Base-by-base conservation (phyloP, 2,797 vertebrate genomes). In the Acipenser transmontanus region DNA sequence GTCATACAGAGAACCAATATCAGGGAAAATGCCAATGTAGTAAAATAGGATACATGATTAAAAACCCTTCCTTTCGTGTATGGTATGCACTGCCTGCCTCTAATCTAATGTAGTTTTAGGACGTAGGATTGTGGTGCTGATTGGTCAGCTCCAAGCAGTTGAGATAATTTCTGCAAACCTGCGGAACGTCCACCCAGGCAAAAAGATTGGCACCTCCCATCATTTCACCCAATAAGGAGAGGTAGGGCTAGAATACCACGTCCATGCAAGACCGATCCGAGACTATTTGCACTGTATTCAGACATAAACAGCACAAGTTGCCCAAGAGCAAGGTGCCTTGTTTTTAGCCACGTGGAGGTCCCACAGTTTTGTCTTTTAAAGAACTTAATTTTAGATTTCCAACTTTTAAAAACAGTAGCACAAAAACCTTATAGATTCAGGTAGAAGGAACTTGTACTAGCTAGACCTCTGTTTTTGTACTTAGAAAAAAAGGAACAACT, bases 41-140 rank as follows among this genome's bases (percentile, higher is more conserved):
- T 88, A 82, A 84, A 84, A 79, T 80, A 70, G 74, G 72, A 72
- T 73, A 72, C 70, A 74, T 64, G 34, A 34, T 34, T 34, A 34
- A 34, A 34, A 34, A 34, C 34, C 34, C 34, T 34, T 34, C 84
- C 84, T 89, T 89, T 90, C 88, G 78, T 91, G 88, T 83, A 84
- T 89, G 88, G 85, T 90, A 92, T 92, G 91, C 91, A 92, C 90
- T 92, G 90, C 89, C 90, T 91, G 91, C 90, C 90, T 91, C 78
- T 86, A 87, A 87, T 88, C 86, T 86, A 87, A 80, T 73, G 87
- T 92, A 92, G 91, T 88, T 73, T 87, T 84, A 82, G 80, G 79
- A 77, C 65, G 81, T 88, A 82, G 84, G 83, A 79, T 83, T 86
- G 84, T 85, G 84, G 84, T 84, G 87, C 89, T 86, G 88, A 82